Evolutionary conservation across 2,888 invertebrate species (phyloP).

Genomic region (Tiliacea citrago): DNA sequence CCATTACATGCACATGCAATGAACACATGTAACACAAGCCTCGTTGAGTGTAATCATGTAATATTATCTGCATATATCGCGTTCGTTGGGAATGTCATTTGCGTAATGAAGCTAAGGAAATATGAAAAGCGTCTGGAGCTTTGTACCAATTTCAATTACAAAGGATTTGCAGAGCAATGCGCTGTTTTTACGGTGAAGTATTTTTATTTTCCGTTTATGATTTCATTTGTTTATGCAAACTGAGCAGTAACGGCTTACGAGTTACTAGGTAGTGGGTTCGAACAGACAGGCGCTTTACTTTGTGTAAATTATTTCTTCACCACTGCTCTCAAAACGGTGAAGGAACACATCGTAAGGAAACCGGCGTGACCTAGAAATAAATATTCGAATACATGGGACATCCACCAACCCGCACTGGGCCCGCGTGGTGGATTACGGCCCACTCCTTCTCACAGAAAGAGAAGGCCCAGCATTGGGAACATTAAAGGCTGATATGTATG

Average conservation of each 20-base stretch:
- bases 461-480: no score
- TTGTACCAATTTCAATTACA: conserved; percentile 60
- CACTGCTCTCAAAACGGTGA: no score
- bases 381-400: no score
- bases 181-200: conserved; percentile 9
- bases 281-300: no score
- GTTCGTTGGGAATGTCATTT: conserved; percentile 55
- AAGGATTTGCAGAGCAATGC: conserved; percentile 35
- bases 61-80: conserved; percentile 52
- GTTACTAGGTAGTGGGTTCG: no score
- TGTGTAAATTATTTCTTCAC: no score
- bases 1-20: conserved; percentile 17
- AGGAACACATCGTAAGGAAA: no score
- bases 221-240: conserved; percentile 15
- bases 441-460: no score
- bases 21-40: conserved; percentile 8
- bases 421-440: no score
- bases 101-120: conserved; percentile 63
- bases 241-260: no score
- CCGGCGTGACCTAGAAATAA: no score
- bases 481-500: not conserved
- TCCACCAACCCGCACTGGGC: no score
- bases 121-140: conserved; percentile 44
- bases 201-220: conserved; percentile 20
- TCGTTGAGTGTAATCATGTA: conserved; percentile 31